Evolutionary conservation across 2,888 invertebrate species (phyloP).

Genomic region (Mantis religiosa): DNA sequence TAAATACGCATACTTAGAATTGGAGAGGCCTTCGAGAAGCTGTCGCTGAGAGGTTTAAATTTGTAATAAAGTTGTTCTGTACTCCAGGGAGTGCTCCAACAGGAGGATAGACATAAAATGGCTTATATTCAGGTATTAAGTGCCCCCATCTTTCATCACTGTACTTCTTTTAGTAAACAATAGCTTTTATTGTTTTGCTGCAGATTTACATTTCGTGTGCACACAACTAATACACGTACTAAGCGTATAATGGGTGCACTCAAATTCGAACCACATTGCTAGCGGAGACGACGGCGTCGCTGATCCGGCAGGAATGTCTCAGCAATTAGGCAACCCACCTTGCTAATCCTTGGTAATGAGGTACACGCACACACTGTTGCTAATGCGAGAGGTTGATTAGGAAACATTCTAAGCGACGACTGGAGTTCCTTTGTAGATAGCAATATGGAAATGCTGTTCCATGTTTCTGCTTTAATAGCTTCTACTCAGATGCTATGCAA

Average conservation of each 20-base stretch:
- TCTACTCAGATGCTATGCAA: not conserved
- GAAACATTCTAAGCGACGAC: not conserved
- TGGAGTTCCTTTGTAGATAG: not conserved
- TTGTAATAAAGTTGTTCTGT: too few relatives aligned
- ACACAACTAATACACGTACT: not conserved
- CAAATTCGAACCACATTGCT: not conserved
- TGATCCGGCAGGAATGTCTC: not conserved
- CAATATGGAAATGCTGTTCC: not conserved
- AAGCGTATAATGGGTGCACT: not conserved
- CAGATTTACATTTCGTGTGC: not conserved
- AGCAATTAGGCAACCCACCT: not conserved
- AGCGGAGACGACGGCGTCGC: too few relatives aligned
- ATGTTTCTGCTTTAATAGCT: not conserved
- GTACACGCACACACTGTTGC: not conserved
- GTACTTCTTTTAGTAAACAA: too few relatives aligned
- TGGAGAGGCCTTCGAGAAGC: too few relatives aligned
- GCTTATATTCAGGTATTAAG: too few relatives aligned
- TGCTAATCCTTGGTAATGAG: not conserved
- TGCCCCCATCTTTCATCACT: too few relatives aligned
- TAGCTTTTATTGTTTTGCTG: too few relatives aligned
- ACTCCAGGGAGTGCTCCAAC: too few relatives aligned
- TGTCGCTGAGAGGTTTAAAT: too few relatives aligned
- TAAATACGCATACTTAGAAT: too few relatives aligned
- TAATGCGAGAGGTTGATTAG: not conserved
- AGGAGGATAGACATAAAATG: too few relatives aligned